A percentile compares a stretch with the other conserved stretches of the same genome.
These are phyloP conservation scores for Apolygus lucorum DNA, from an alignment of 1,140 invertebrate genomes.

Conservation along the genomic window DNA sequence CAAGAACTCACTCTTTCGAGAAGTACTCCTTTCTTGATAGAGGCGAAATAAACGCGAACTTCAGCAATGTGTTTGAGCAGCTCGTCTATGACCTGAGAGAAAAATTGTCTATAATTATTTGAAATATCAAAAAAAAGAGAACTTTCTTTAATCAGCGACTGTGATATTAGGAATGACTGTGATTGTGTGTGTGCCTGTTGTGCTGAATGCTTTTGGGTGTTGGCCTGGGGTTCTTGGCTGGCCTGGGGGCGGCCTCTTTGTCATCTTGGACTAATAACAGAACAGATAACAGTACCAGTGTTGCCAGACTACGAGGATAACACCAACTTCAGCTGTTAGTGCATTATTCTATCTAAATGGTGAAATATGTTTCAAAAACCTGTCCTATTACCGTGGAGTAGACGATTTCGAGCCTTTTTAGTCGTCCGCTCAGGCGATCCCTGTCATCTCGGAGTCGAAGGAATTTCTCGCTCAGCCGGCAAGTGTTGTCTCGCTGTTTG, in stretches of 20 bases:
- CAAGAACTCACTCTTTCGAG: neutral
- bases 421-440: neutral
- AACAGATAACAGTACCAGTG: neutral
- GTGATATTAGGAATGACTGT: too few relatives aligned
- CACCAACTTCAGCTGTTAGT: too few relatives aligned
- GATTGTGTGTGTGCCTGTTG: too few relatives aligned
- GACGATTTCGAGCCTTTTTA: neutral
- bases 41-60: neutral
- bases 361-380: too few relatives aligned
- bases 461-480: slow-evolving; percentile 1
- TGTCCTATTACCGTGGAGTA: neutral
- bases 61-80: neutral
- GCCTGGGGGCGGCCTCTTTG: too few relatives aligned
- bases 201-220: too few relatives aligned
- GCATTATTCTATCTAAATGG: too few relatives aligned
- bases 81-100: slow-evolving; percentile 3
- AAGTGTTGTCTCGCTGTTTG: neutral
- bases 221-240: too few relatives aligned
- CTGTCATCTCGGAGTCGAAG: neutral
- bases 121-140: too few relatives aligned
- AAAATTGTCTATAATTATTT: too few relatives aligned
- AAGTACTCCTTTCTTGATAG: neutral
- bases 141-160: too few relatives aligned
- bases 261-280: neutral
- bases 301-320: too few relatives aligned